These are phyloP conservation scores for Holothuria glaberrima DNA, from an alignment of 35 echinoderm and acorn worm genomes.

Conservation along the genomic window DNA sequence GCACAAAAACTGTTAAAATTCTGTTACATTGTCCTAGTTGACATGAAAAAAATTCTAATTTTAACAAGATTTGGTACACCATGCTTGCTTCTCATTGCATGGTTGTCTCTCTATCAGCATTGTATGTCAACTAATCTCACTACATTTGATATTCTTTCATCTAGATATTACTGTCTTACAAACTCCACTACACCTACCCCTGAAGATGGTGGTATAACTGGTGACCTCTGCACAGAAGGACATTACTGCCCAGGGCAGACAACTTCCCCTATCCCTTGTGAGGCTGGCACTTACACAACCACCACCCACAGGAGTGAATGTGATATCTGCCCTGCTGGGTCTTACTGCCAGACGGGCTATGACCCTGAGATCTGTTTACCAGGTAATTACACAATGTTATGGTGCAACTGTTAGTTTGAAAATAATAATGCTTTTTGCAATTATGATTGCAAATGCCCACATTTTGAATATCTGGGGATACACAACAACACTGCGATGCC, in stretches of 20 bases:
- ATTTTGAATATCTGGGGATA: too few relatives aligned
- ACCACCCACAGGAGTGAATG: slow-evolving; percentile 85
- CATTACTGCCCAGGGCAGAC: slow-evolving; percentile 92
- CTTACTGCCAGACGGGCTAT: slow-evolving; percentile 86
- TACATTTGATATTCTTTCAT: neutral
- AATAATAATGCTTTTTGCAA: too few relatives aligned
- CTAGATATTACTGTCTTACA: slow-evolving; percentile 82
- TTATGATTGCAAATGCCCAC: too few relatives aligned
- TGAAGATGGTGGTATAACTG: slow-evolving; percentile 71
- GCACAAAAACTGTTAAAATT: neutral
- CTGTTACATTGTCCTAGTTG: too few relatives aligned
- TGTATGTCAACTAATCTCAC: too few relatives aligned
- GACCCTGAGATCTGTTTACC: slow-evolving; percentile 87
- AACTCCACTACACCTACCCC: slow-evolving; percentile 85
- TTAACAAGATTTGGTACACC: too few relatives aligned
- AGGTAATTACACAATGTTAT: slow-evolving; percentile 48
- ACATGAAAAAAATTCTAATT: too few relatives aligned
- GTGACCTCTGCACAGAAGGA: slow-evolving; percentile 82
- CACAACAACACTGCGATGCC: too few relatives aligned
- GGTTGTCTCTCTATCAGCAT: too few relatives aligned
- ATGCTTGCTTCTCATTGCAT: too few relatives aligned
- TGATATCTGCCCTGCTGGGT: slow-evolving; percentile 74
- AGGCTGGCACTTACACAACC: slow-evolving; percentile 85
- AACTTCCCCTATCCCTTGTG: slow-evolving; percentile 82
- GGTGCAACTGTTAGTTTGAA: neutral